These are phyloP conservation scores for Tenthredo distinguenda DNA, from an alignment of 2,888 invertebrate species.

Conservation along the genomic window DNA sequence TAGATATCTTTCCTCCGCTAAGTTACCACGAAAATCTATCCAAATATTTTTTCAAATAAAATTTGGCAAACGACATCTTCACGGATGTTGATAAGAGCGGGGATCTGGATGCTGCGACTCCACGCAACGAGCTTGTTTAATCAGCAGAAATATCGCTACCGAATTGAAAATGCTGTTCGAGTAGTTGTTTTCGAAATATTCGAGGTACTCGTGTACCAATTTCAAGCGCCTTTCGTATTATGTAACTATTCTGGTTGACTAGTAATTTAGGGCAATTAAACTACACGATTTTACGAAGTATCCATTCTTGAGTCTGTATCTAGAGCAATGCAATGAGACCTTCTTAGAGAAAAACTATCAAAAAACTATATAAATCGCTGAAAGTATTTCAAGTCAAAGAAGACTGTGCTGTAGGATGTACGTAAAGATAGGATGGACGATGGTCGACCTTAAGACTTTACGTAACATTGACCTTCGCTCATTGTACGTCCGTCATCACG, in stretches of 20 bases:
- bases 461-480: conserved; percentile 74
- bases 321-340: neutral
- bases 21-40: neutral
- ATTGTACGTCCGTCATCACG: conserved; percentile 67
- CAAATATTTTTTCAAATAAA: too few relatives aligned
- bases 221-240: conserved; percentile 17
- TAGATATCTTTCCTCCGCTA: neutral
- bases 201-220: conserved; percentile 21
- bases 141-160: conserved; percentile 26
- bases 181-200: conserved; percentile 40
- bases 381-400: neutral
- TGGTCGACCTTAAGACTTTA: conserved; percentile 64
- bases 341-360: neutral
- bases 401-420: neutral
- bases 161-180: conserved; percentile 7
- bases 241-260: conserved; percentile 7
- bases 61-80: neutral
- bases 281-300: neutral
- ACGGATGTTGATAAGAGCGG: neutral
- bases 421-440: conserved; percentile 33
- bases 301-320: neutral
- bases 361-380: neutral
- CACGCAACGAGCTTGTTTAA: neutral
- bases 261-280: neutral
- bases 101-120: neutral